Base-by-base conservation (phyloP, 2,888 invertebrate genomes). In the Malthinus flaveolus region DNA sequence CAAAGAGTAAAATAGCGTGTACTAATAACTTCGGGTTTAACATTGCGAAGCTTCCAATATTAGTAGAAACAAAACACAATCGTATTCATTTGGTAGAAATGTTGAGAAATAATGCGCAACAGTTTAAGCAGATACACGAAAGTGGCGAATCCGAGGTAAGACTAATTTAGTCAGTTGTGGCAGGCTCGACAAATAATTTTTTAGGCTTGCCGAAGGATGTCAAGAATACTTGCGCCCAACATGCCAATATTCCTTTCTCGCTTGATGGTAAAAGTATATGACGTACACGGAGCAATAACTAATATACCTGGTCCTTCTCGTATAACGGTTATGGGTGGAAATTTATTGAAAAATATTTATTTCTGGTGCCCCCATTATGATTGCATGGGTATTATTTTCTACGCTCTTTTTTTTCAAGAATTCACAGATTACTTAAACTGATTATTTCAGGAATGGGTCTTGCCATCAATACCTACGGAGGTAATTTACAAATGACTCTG, bases 401-500 rank as follows among this genome's bases (percentile, higher is more conserved):
- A 23, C 2, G n/a, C n/a, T n/a, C n/a, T n/a, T n/a, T n/a, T n/a
- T n/a, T n/a, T 23, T 23, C 5, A 23, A 23, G 5, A 23, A 23
- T 3, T 23, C 5, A 23, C 5, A 23, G n/a, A 23, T 23, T 23
- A 5, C 23, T 23, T 5, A 23, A 23, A 5, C 2, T 2, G 5
- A 23, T 23, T 12, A 11, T 39, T 42, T 42, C 12, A 42, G 39
- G 39, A 42, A n/a, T 42, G 8, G 23, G 39, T 42, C 23, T 42
- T 6, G 23, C 39, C n/a, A 42, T 42, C 15, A 23, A 13, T n/a
- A 42, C 39, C 9, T 42, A 42, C 9, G 15, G 10, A 15, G 39
- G 39, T n/a, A 42, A 23, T 15, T 15, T 42, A 23, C 39, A 42
- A 42, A n/a, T 42, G n/a, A 42, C 39, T 42, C 8, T 42, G 15